phyloP scores from a whole-genome alignment of 64 coral and sea anemone species.

The Actinia equina region DNA sequence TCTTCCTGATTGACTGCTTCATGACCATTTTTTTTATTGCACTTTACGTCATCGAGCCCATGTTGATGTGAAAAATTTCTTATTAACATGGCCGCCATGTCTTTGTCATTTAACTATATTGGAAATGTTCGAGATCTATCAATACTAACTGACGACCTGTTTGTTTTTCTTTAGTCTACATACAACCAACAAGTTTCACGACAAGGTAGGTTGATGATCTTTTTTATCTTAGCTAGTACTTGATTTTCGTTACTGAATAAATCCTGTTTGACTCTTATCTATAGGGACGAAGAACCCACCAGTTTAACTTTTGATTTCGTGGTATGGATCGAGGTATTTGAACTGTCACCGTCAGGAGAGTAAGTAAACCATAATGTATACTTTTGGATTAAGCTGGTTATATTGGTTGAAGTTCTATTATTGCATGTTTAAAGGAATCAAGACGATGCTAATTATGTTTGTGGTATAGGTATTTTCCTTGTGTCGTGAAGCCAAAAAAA shows the following conservation, averaged over 20 bases:
- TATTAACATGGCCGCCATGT: no score
- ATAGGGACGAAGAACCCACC: conserved; percentile 30
- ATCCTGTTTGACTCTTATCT: background rate
- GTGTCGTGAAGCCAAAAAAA: conserved; percentile 71
- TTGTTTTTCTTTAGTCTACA: background rate
- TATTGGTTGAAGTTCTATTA: no score
- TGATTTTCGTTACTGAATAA: background rate
- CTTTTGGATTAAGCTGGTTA: background rate
- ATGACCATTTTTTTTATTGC: no score
- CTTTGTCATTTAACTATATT: no score
- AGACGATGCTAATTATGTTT: background rate
- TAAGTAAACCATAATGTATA: conserved; percentile 38
- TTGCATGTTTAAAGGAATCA: no score
- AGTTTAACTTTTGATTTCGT: conserved; percentile 73
- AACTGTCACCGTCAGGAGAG: conserved; percentile 91
- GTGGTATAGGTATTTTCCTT: conserved; percentile 77
- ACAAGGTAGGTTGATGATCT: background rate
- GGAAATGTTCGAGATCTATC: no score
- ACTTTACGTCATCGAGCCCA: no score
- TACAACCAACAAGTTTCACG: background rate
- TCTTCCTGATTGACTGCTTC: background rate
- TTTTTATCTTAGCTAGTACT: background rate
- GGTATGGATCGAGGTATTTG: conserved; percentile 85
- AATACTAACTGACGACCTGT: background rate
- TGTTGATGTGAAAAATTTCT: no score